phyloP scores from a whole-genome alignment of 1,140 invertebrate species.

The Lucilia cuprina region DNA sequence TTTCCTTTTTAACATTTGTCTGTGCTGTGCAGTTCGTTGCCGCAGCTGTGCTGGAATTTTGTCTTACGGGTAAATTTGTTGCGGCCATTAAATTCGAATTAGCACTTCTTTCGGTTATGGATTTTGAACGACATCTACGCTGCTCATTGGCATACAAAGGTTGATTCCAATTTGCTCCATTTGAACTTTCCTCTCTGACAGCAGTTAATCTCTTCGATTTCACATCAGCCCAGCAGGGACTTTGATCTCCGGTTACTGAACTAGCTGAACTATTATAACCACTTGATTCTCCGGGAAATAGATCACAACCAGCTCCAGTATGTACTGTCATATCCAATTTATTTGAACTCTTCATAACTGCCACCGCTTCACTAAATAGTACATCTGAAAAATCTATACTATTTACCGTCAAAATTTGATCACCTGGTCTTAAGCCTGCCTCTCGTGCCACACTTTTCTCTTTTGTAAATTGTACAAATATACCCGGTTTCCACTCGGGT shows the following conservation, averaged over 20 bases:
- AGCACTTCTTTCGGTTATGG: not conserved
- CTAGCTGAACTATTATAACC: slow-evolving; percentile 83
- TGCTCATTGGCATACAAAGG: slow-evolving; percentile 7
- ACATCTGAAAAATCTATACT: slow-evolving; percentile 79
- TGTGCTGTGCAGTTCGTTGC: not conserved
- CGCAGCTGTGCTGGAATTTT: not conserved
- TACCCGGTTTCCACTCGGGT: slow-evolving; percentile 83
- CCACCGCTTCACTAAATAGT: slow-evolving; percentile 81
- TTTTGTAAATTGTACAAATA: slow-evolving; percentile 91
- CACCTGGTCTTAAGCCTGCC: slow-evolving; percentile 86
- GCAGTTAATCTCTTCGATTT: slow-evolving; percentile 70
- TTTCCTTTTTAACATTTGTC: slow-evolving; percentile 54
- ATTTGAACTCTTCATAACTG: slow-evolving; percentile 77
- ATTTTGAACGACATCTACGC: not conserved
- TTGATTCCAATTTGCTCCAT: slow-evolving; percentile 1
- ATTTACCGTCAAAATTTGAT: slow-evolving; percentile 92
- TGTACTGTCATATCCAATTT: slow-evolving; percentile 76
- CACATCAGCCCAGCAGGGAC: slow-evolving; percentile 69
- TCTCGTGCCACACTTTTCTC: slow-evolving; percentile 86
- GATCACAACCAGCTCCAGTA: slow-evolving; percentile 76
- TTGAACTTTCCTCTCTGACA: slow-evolving; percentile 67
- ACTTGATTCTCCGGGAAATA: slow-evolving; percentile 80
- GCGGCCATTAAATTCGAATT: not conserved
- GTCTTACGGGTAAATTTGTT: slow-evolving; percentile 8
- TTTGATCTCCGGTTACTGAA: slow-evolving; percentile 76